Percentiles rank a stretch among this genome's conserved stretches.
Conservation (phyloP, 2,797 vertebrate genomes). For the Crocidura indochinensis region DNA sequence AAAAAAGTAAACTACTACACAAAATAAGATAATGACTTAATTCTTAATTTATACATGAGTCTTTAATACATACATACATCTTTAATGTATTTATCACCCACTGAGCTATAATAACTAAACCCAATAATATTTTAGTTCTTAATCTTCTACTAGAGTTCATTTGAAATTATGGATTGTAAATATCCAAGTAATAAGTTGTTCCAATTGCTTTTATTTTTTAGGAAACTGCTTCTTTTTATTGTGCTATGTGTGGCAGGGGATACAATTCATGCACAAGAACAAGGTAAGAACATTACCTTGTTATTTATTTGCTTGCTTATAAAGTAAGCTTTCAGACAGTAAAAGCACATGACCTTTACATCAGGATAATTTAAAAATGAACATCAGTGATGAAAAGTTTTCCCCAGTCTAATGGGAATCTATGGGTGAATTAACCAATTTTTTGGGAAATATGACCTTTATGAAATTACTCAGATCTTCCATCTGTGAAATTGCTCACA, state of each 20-base stretch:
- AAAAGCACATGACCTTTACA: constrained; percentile 59
- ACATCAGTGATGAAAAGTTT: constrained; percentile 79
- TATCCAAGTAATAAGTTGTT: constrained; percentile 28
- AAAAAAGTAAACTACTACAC: constrained; percentile 7
- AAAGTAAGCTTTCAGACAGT: constrained; percentile 34
- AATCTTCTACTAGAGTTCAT: constrained; percentile 28
- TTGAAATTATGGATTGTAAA: constrained; percentile 34
- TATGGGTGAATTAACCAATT: constrained; percentile 84
- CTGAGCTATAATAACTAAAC: too few relatives aligned
- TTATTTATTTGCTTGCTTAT: constrained; percentile 22
- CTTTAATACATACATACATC: too few relatives aligned
- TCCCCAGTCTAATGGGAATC: constrained; percentile 75
- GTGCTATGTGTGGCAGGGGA: constrained; percentile 94
- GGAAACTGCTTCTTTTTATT: constrained; percentile 95
- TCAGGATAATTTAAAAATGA: constrained; percentile 68
- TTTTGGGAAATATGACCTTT: constrained; percentile 90
- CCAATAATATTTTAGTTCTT: too few relatives aligned
- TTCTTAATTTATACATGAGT: background rate
- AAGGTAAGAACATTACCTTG: constrained; percentile 88
- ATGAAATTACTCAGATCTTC: constrained; percentile 87
- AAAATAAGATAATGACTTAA: constrained; percentile 46
- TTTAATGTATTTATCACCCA: too few relatives aligned
- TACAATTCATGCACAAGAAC: constrained; percentile 92
- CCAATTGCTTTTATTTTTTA: constrained; percentile 81
- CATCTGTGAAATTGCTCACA: constrained; percentile 90